Percentiles rank a stretch among this genome's conserved stretches.
phyloP scores from a whole-genome alignment of 2,113 vertebrate species.

The Hippocampus comes region DNA sequence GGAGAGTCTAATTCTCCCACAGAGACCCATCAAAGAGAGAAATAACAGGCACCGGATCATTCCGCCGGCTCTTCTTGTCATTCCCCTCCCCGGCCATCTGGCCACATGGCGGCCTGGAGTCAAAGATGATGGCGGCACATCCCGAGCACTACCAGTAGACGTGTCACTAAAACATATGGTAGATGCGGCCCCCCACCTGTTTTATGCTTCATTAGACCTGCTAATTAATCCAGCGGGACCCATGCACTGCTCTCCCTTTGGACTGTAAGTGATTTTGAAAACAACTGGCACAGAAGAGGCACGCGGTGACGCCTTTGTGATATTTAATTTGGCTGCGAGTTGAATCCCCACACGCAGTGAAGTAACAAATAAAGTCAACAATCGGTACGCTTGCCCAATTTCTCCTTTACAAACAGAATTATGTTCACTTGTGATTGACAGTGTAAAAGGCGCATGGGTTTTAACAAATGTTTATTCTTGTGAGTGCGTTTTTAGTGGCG shows the following conservation, averaged over 20 bases:
- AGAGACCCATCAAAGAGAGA: slow-evolving; percentile 15
- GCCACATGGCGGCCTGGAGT: slow-evolving; percentile 26
- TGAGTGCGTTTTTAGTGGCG: not conserved
- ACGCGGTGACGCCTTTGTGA: slow-evolving; percentile 9
- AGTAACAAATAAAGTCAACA: slow-evolving; percentile 32
- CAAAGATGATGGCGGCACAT: slow-evolving; percentile 38
- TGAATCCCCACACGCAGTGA: slow-evolving; percentile 24
- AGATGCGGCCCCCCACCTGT: slow-evolving; percentile 58
- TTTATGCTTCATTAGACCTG: slow-evolving; percentile 49
- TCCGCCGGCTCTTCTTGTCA: slow-evolving; percentile 22
- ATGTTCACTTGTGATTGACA: not conserved
- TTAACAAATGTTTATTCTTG: not conserved
- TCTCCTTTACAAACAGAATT: not conserved
- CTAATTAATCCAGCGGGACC: slow-evolving; percentile 67
- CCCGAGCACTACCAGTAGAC: slow-evolving; percentile 13
- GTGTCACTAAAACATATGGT: slow-evolving; percentile 44
- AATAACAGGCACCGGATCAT: slow-evolving; percentile 2
- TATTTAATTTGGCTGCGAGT: slow-evolving; percentile 33
- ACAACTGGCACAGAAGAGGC: slow-evolving; percentile 32
- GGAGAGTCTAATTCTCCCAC: slow-evolving; percentile 3
- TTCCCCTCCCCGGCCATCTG: slow-evolving; percentile 38
- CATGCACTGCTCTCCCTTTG: slow-evolving; percentile 33
- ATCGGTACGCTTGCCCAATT: not conserved
- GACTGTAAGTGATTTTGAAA: slow-evolving; percentile 59
- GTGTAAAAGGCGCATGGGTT: not conserved